A percentile compares a stretch with the other conserved stretches of the same genome.
phyloP scores from a whole-genome alignment of 2,113 vertebrate species.

The Fregata magnificens region DNA sequence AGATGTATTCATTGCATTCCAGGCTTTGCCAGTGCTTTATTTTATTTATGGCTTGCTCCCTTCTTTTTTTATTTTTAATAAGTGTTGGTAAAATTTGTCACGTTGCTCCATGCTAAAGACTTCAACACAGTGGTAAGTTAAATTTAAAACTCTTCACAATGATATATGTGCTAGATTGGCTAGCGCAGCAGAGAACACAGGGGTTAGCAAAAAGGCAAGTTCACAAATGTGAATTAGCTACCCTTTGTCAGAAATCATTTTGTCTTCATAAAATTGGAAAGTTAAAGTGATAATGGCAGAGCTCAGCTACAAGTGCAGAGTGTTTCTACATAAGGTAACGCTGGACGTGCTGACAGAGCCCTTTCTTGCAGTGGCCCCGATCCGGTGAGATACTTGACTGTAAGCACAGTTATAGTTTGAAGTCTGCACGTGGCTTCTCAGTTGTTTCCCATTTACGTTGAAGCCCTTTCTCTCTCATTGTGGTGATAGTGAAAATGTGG shows the following conservation, averaged over 20 bases:
- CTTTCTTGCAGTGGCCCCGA: background rate
- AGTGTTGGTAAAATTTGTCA: conserved; percentile 15
- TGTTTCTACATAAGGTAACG: background rate
- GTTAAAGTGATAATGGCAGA: background rate
- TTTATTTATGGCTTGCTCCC: conserved; percentile 28
- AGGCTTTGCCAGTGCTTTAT: background rate
- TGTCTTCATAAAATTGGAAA: background rate
- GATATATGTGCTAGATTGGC: background rate
- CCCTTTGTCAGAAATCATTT: background rate
- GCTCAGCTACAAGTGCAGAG: background rate
- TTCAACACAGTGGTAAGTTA: background rate
- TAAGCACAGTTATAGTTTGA: background rate
- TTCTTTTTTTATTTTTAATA: background rate
- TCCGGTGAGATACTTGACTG: background rate
- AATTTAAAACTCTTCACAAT: background rate
- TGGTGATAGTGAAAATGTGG: background rate
- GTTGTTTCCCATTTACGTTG: background rate
- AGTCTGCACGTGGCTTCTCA: accelerated
- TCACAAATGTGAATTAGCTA: background rate
- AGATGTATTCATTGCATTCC: conserved; percentile 20
- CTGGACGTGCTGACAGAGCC: background rate
- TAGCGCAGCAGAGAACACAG: background rate
- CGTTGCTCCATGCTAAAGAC: background rate
- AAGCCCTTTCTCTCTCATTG: background rate
- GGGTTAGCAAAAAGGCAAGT: background rate